These are phyloP conservation scores for Lerema accius DNA, from an alignment of 1,140 invertebrate genomes.

Conservation along the genomic window DNA sequence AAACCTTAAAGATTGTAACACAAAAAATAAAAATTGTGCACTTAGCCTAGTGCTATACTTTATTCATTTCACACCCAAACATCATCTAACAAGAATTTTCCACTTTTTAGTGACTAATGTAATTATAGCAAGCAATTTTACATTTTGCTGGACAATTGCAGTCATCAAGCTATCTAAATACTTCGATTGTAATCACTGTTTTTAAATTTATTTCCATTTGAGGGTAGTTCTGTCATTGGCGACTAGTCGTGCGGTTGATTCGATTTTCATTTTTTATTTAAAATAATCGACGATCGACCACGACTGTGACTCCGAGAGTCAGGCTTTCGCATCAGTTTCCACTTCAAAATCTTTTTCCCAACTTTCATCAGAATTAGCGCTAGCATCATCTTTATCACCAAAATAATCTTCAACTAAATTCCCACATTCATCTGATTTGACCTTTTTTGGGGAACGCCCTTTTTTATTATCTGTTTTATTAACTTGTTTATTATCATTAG, in stretches of 20 bases:
- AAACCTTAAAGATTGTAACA: slow-evolving; percentile 11
- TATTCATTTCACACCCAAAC: slow-evolving; percentile 5
- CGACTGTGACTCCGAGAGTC: slow-evolving; percentile 37
- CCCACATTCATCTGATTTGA: slow-evolving; percentile 66
- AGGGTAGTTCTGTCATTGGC: slow-evolving; percentile 11
- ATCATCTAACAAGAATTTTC: slow-evolving; percentile 17
- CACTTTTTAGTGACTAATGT: neutral
- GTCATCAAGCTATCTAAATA: slow-evolving; percentile 12
- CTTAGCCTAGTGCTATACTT: slow-evolving; percentile 15
- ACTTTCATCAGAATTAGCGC: slow-evolving; percentile 80
- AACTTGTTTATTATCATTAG: slow-evolving; percentile 52
- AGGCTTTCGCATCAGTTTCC: slow-evolving; percentile 50
- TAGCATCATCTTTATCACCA: slow-evolving; percentile 76
- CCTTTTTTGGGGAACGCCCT: slow-evolving; percentile 58
- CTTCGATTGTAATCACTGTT: slow-evolving; percentile 1
- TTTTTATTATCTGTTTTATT: slow-evolving; percentile 57
- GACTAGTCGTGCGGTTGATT: slow-evolving; percentile 10
- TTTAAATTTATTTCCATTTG: slow-evolving; percentile 1
- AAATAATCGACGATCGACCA: slow-evolving; percentile 29
- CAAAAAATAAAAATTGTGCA: slow-evolving; percentile 25
- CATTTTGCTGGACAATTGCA: neutral
- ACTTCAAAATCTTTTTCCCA: slow-evolving; percentile 70
- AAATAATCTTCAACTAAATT: slow-evolving; percentile 81
- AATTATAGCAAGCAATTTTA: slow-evolving; percentile 11
- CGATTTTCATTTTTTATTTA: too few species aligned